These are phyloP conservation scores for Tridacna gigas DNA, from an alignment of 2,888 invertebrate genomes.

Conservation along the genomic window DNA sequence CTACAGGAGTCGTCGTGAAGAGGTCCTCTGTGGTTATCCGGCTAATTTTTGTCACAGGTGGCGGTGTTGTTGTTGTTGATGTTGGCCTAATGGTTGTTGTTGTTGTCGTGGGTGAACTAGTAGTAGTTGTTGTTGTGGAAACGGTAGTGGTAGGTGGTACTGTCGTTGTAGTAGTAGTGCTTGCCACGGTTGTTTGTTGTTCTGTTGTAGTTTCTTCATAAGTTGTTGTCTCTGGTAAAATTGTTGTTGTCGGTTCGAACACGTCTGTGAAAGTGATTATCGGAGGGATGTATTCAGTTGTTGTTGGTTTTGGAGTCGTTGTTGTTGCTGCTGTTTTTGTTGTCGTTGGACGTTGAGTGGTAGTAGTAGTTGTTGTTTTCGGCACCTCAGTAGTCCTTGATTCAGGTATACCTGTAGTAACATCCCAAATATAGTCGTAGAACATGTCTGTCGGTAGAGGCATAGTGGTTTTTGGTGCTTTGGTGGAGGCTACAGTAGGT, in stretches of 20 bases:
- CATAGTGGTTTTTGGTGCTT: constrained; percentile 15
- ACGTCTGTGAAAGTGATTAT: background rate
- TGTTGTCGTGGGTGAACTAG: constrained; percentile 27
- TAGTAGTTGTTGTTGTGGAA: constrained; percentile 25
- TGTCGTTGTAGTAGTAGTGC: constrained; percentile 18
- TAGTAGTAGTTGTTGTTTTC: constrained; percentile 23
- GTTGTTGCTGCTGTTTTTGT: constrained; percentile 26
- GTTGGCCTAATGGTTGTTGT: constrained; percentile 37
- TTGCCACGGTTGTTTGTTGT: constrained; percentile 7
- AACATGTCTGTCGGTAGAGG: constrained; percentile 17
- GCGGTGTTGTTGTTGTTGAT: constrained; percentile 45
- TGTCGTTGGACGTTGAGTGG: constrained; percentile 24
- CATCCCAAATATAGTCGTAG: constrained; percentile 5
- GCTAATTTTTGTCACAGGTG: constrained; percentile 11
- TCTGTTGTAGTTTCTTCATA: background rate
- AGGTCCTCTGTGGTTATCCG: background rate
- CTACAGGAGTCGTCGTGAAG: background rate
- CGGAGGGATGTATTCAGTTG: background rate
- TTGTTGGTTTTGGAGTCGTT: constrained; percentile 23
- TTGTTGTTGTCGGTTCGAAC: constrained; percentile 17
- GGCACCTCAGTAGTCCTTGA: constrained; percentile 19
- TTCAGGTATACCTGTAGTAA: constrained; percentile 13
- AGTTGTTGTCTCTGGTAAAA: constrained; percentile 11
- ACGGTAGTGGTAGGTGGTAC: constrained; percentile 18
- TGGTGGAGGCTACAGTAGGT: constrained; percentile 22